phyloP scores from a whole-genome alignment of 53 echinoderm and acorn worm species.

The Crossaster papposus region DNA sequence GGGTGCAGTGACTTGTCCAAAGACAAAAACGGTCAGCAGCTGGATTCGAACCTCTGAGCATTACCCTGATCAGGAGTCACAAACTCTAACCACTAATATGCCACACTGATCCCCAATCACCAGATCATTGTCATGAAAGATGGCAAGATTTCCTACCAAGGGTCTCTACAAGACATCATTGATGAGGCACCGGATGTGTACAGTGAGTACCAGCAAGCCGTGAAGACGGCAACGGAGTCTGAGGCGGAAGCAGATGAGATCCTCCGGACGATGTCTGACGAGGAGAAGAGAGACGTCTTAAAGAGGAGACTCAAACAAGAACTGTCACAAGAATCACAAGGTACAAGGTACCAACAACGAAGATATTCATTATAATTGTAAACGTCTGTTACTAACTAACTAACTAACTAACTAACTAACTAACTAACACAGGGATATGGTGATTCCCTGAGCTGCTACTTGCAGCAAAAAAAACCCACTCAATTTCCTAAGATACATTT shows the following conservation, averaged over 20 bases:
- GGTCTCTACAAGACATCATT: constrained; percentile 60
- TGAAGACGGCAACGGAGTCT: constrained; percentile 52
- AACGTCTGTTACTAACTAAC: too few species aligned
- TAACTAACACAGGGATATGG: too few species aligned
- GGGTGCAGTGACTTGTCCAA: too few species aligned
- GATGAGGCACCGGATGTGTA: constrained; percentile 61
- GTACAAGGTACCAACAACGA: background rate
- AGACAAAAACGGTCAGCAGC: too few species aligned
- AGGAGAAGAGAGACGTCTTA: constrained; percentile 43
- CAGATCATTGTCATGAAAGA: constrained; percentile 71
- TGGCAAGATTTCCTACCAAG: constrained; percentile 53
- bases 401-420: too few species aligned
- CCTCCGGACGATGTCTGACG: constrained; percentile 24
- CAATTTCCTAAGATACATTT: too few species aligned
- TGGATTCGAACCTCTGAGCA: too few species aligned
- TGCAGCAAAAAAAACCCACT: too few species aligned
- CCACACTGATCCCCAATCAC: background rate
- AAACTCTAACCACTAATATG: too few species aligned
- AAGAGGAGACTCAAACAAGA: constrained; percentile 34
- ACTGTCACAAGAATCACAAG: constrained; percentile 10
- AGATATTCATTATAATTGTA: too few species aligned
- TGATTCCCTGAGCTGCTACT: too few species aligned
- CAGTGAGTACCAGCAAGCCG: constrained; percentile 52
- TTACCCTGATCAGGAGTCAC: too few species aligned
- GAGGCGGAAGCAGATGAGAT: constrained; percentile 42